Conservation (phyloP, 2,113 vertebrate genomes). For the Xiphorhynchus elegans region DNA sequence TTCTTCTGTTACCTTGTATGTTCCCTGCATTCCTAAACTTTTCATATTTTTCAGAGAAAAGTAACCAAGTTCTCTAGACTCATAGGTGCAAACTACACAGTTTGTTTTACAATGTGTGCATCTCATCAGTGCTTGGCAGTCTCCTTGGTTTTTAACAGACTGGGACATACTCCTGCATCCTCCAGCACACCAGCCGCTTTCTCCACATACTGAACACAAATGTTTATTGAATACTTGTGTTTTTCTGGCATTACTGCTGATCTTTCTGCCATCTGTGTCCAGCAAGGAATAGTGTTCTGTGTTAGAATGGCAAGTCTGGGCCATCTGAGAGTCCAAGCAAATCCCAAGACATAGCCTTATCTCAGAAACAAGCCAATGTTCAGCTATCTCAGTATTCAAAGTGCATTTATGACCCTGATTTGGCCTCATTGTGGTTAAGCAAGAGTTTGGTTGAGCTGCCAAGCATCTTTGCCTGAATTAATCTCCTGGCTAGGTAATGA, state of each 20-base stretch:
- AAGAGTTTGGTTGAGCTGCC: background rate
- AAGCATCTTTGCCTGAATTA: background rate
- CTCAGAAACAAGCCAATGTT: background rate
- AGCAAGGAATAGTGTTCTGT: background rate
- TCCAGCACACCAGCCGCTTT: background rate
- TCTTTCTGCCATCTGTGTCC: conserved; percentile 13
- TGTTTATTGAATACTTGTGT: background rate
- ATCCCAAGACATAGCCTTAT: background rate
- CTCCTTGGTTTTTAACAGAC: background rate
- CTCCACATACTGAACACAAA: background rate
- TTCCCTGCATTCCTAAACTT: background rate
- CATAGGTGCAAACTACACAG: background rate
- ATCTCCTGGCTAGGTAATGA: background rate
- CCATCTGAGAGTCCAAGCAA: background rate
- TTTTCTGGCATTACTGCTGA: conserved; percentile 15
- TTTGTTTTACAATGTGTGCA: conserved; percentile 8
- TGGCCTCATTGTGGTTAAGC: background rate
- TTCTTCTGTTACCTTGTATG: background rate
- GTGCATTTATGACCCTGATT: background rate
- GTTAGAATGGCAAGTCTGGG: background rate
- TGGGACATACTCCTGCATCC: background rate
- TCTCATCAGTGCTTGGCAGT: conserved; percentile 12
- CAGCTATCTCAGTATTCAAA: background rate
- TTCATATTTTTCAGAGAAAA: background rate
- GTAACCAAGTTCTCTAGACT: background rate